Evolutionary conservation across 2,797 vertebrate genomes (phyloP), one percentile per base, ranked within the genome.

Genomic region (Gymnocypris eckloni): DNA sequence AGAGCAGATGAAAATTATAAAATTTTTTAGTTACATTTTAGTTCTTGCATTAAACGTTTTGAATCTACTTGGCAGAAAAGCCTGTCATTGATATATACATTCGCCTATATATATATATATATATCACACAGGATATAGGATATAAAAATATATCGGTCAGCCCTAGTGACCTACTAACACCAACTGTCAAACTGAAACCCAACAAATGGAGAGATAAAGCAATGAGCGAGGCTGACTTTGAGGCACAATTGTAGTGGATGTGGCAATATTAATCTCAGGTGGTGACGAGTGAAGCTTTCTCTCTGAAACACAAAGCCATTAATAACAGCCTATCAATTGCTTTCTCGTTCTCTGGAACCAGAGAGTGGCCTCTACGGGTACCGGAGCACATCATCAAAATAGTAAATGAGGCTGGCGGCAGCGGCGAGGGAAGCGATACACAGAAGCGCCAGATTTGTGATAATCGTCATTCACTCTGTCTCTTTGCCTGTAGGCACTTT

Each of bases 231-330:
- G 56, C 76, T 13, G 87, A 79, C 87, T 81, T 72, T 73, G 86
- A 89, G 73, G 79, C 86, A 90, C 82, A 84, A 83, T 37, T 79
- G 67, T 79, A 39, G 72, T 12, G 69, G 70, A 71, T 25, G 43
- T 76, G 78, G 39, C 61, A 15, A 85, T 87, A 90, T 90, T 88
- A 89, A 89, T 90, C 87, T 85, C 87, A 86, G 88, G 86, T 89
- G 50, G 88, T 87, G 83, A 87, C 82, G 86, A 87, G 77, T 76
- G 75, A 86, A 87, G 76, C 83, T 79, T 84, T 87, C 81, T 76
- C 75, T 86, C 88, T 77, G 73, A 87, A 85, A 88, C 86, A 88
- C 86, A 88, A 87, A 84, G 85, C 88, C 89, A 83, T 88, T 89
- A 89, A 86, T 89, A 90, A 88, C 78, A 79, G 78, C 88, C 78